Base-by-base conservation (phyloP, 2,888 invertebrate species). In the Hydropsyche betteni region DNA sequence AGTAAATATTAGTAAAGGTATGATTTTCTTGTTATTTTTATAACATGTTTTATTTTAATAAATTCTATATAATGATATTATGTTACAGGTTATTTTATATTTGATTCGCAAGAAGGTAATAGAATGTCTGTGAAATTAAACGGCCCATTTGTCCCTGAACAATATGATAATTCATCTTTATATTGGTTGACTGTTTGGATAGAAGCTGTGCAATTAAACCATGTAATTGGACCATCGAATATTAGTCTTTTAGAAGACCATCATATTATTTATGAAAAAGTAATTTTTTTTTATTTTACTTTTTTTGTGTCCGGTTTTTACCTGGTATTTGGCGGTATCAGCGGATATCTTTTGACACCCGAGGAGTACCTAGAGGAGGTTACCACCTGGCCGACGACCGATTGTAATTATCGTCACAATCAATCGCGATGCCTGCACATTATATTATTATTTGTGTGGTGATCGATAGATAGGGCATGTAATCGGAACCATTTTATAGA, bases 1-100 rank as follows among this genome's bases (percentile, higher is more conserved):
- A 2, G 86, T 86, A 0, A 85, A 85, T 53, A 84, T 87, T 80
- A 82, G 85, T 2, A 89, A 86, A 82, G 86, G 90, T 82, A 55
- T 52, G 5, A 16, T 33, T n/a, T 51, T 24, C 2, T 5, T 14
- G 8, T 34, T 33, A 38, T 44, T 64, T 12, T 16, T 8, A 58
- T 58, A 58, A 10, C 5, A 71, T 52, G 2, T 50, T 44, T 5
- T 34, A 7, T 16, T 69, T 24, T 24, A 24, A 24, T 24, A 24
- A 50, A 1, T 16, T 38, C 2, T 69, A 50, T 38, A 16, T 44
- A 4, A 69, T 16, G 4, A 36, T 12, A 36, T 71, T 12, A 44
- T 75, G 10, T n/a, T 3, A 4, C 78, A 87, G 87, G 81, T 79
- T 86, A 84, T 80, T 53, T 80, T 0, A 74, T 87, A 4, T 75